A percentile compares a stretch with the other conserved stretches of the same genome.
phyloP scores from a whole-genome alignment of 64 coral and sea anemone species.

The Porites lutea region DNA sequence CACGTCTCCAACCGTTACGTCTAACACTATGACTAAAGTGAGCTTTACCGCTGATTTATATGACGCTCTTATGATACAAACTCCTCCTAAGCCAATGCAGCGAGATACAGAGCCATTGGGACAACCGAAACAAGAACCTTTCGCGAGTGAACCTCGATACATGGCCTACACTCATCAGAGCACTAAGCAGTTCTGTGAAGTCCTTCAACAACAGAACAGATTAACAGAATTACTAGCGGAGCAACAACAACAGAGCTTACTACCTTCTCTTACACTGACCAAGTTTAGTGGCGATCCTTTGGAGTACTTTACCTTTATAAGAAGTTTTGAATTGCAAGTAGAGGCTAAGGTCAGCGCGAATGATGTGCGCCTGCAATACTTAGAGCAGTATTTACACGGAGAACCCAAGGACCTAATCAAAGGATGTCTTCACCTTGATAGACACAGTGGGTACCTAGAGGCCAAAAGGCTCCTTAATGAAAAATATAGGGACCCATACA shows the following conservation, averaged over 20 bases:
- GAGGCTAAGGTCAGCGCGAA: constrained; percentile 34
- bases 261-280: constrained; percentile 28
- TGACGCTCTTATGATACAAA: too few species aligned
- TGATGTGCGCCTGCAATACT: constrained; percentile 38
- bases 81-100: too few species aligned
- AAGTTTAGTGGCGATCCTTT: constrained; percentile 61
- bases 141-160: not conserved
- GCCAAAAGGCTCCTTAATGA: constrained; percentile 37
- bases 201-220: constrained; percentile 10
- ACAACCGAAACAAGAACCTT: not conserved
- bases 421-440: constrained; percentile 49
- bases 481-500: constrained; percentile 67
- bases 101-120: not conserved
- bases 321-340: constrained; percentile 49
- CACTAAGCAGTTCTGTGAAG: not conserved
- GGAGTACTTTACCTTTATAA: constrained; percentile 50
- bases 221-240: constrained; percentile 40
- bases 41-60: too few species aligned
- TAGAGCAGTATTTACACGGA: constrained; percentile 65
- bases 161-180: not conserved
- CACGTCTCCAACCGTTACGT: too few species aligned
- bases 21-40: too few species aligned
- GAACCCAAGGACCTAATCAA: constrained; percentile 71
- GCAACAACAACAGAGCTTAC: constrained; percentile 56
- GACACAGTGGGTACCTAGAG: not conserved